Evolutionary conservation across 2,888 invertebrate genomes (phyloP), one percentile per base, ranked within the genome.

Genomic region (Tridacna crocea): DNA sequence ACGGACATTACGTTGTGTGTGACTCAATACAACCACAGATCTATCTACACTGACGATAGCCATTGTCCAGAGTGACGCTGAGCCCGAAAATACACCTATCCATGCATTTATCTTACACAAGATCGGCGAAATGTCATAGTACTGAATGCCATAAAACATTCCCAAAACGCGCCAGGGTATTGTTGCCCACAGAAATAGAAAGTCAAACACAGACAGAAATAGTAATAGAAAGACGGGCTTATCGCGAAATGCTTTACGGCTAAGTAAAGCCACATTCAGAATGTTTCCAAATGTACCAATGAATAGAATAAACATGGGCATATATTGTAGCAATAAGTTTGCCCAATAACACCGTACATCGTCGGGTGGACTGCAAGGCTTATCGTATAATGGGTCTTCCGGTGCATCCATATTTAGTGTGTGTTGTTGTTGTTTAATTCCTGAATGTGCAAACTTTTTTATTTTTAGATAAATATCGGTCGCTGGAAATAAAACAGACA

Each of bases 211-310:
- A 0, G 63, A 26, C 24, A 63, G 15, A 63, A 63, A 63, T 19
- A 27, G 17, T 26, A 63, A 63, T 26, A 63, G 27, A 27, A 63
- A 63, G 26, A 63, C 63, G 24, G 63, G 63, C 19, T 63, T 63
- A 19, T 63, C 27, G 10, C 63, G 63, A 13, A 63, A 27, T 17
- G 24, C 27, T 27, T 63, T 63, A 6, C 63, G 24, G 26, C 15
- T 27, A 11, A 63, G 26, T 10, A 63, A 19, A 22, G 27, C 19
- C 12, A 63, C 15, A 27, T 63, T 63, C 26, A 63, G 17, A 13
- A 26, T 26, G 24, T 63, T 63, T 11, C 63, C 63, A 6, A 63
- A 27, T 26, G 63, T 63, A 17, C 63, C 63, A 24, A 63, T 8
- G 24, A 63, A 11, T 4, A 63, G 12, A 17, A 63, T 12, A 27